Evolutionary conservation across 2,797 vertebrate genomes (phyloP).

Genomic region (Danio kyathit): DNA sequence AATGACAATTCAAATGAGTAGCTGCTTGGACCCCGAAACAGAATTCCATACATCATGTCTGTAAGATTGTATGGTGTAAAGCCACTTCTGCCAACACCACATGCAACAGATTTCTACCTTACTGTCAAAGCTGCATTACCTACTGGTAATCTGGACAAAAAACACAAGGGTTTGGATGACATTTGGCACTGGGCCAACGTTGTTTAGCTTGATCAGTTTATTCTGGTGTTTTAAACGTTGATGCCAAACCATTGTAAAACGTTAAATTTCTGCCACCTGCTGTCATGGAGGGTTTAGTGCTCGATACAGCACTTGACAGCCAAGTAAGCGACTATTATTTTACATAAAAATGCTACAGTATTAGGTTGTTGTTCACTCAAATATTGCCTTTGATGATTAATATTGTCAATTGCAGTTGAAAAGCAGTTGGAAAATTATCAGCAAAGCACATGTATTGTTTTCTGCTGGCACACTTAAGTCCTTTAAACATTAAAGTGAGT

Average conservation of each 20-base stretch:
- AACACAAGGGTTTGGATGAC: too few relatives aligned
- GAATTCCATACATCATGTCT: too few relatives aligned
- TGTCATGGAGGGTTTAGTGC: background rate
- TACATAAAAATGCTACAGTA: background rate
- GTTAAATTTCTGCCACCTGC: background rate
- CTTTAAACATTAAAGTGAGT: conserved; percentile 19
- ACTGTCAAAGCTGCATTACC: too few relatives aligned
- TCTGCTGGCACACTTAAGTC: conserved; percentile 3
- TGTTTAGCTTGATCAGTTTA: background rate
- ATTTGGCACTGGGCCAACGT: too few relatives aligned
- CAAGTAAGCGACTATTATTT: background rate
- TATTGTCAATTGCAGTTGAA: background rate
- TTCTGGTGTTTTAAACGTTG: conserved; percentile 7
- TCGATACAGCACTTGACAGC: background rate
- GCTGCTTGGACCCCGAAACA: too few relatives aligned
- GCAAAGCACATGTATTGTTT: background rate
- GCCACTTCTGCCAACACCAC: too few relatives aligned
- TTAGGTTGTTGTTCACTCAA: background rate
- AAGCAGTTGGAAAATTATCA: conserved; percentile 15
- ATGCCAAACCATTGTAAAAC: background rate
- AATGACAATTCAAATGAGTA: too few relatives aligned
- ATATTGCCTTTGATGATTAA: background rate
- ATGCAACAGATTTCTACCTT: too few relatives aligned
- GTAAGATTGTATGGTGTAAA: too few relatives aligned
- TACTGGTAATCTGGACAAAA: too few relatives aligned